Evolutionary conservation across 2,113 vertebrate genomes (phyloP).

Genomic region (Odocoileus hemionus): DNA sequence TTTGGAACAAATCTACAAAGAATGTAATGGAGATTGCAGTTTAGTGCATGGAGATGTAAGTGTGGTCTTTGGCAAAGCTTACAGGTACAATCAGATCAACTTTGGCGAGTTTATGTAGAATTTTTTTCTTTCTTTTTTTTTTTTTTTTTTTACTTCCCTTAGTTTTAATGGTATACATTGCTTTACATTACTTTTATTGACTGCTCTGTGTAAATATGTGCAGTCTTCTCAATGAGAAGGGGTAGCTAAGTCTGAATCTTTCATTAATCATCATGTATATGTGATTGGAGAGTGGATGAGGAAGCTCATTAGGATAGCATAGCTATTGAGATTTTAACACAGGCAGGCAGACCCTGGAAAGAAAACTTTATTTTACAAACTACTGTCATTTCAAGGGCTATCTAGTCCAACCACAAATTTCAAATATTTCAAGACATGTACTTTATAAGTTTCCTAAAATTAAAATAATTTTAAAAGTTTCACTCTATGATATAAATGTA

Average conservation of each 20-base stretch:
- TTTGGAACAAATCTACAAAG: not conserved
- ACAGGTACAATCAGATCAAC: not conserved
- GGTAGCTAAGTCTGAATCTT: conserved; percentile 29
- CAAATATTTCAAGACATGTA: not conserved
- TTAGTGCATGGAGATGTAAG: not conserved
- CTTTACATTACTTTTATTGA: not conserved
- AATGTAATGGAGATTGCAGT: not conserved
- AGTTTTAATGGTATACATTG: not conserved
- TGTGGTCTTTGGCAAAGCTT: not conserved
- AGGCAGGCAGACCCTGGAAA: not conserved
- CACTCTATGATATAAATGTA: not conserved
- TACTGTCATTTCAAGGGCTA: not conserved
- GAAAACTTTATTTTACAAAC: not conserved
- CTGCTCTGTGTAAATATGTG: not conserved
- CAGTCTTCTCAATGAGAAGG: not conserved
- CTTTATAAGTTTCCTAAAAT: not conserved
- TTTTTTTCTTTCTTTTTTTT: not conserved
- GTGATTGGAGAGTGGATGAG: not conserved
- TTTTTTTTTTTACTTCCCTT: not conserved
- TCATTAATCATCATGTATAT: not conserved
- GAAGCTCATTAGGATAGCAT: not conserved
- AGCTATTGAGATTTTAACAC: not conserved
- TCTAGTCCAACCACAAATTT: not conserved
- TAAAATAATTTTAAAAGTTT: not conserved
- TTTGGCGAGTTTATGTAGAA: not conserved